Evolutionary conservation across 1,140 invertebrate species (phyloP).

Genomic region (Globodera rostochiensis): DNA sequence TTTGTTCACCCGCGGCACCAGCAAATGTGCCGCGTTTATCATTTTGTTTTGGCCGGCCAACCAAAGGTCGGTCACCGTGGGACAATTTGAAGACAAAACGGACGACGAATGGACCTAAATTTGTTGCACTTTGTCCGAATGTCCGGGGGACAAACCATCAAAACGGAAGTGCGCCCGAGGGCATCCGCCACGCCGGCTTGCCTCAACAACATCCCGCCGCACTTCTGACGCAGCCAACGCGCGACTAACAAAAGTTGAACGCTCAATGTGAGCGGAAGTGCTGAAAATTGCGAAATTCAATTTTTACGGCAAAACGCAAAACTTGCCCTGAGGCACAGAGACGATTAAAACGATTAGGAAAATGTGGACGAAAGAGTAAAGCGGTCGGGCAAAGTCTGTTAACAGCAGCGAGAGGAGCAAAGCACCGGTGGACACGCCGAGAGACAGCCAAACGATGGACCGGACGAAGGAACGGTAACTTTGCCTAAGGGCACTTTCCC

Average conservation of each 20-base stretch:
- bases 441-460: constrained; percentile 43
- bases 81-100: constrained; percentile 16
- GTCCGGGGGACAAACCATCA: constrained; percentile 31
- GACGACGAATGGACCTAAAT: constrained; percentile 10
- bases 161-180: constrained; percentile 45
- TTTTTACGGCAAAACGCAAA: not conserved
- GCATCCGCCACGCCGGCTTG: constrained; percentile 47
- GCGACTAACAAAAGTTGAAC: constrained; percentile 49
- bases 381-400: constrained; percentile 30
- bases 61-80: constrained; percentile 30
- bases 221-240: constrained; percentile 39
- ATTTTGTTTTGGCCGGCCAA: constrained; percentile 13
- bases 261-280: constrained; percentile 52
- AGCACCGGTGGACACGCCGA: constrained; percentile 42
- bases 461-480: constrained; percentile 38
- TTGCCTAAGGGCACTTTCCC: not conserved
- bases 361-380: constrained; percentile 54
- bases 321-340: constrained; percentile 47
- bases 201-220: constrained; percentile 46
- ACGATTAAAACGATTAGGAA: constrained; percentile 48
- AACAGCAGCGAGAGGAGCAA: constrained; percentile 49
- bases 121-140: constrained; percentile 20
- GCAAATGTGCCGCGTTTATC: constrained; percentile 2
- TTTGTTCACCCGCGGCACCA: not conserved
- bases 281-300: constrained; percentile 30